phyloP scores from a whole-genome alignment of 2,888 invertebrate genomes.

The Synanthedon myopaeformis region DNA sequence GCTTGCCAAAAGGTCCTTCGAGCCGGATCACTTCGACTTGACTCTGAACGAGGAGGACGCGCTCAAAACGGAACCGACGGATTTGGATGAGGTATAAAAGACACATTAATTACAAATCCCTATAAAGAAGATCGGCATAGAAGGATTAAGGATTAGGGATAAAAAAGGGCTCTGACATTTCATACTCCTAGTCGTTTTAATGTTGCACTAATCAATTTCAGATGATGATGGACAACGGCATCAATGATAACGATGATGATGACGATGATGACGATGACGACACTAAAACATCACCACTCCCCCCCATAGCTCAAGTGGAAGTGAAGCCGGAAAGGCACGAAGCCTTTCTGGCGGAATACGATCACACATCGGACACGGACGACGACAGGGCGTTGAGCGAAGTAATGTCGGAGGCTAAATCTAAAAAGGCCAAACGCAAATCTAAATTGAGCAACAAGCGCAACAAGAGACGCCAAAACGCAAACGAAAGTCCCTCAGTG shows the following conservation, averaged over 20 bases:
- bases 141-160: too few relatives aligned
- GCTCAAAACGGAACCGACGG: slow-evolving; percentile 13
- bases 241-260: background rate
- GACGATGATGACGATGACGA: background rate
- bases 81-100: too few relatives aligned
- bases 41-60: slow-evolving; percentile 18
- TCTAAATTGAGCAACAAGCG: slow-evolving; percentile 11
- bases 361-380: slow-evolving; percentile 27
- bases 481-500: slow-evolving; percentile 21
- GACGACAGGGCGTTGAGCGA: slow-evolving; percentile 3
- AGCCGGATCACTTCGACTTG: slow-evolving; percentile 24
- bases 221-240: too few relatives aligned
- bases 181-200: too few relatives aligned
- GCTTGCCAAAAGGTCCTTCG: slow-evolving; percentile 23
- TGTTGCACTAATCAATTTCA: too few relatives aligned
- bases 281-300: slow-evolving; percentile 4
- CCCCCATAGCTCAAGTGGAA: slow-evolving; percentile 18
- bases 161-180: too few relatives aligned
- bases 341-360: slow-evolving; percentile 38
- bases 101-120: too few relatives aligned
- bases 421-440: slow-evolving; percentile 5
- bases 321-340: slow-evolving; percentile 30
- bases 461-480: slow-evolving; percentile 12
- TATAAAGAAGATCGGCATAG: too few relatives aligned
- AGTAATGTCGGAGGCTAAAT: background rate